Evolutionary conservation across 1,140 invertebrate species (phyloP), one percentile per base, ranked within the genome.

Genomic region (Sitodiplosis mosellana): DNA sequence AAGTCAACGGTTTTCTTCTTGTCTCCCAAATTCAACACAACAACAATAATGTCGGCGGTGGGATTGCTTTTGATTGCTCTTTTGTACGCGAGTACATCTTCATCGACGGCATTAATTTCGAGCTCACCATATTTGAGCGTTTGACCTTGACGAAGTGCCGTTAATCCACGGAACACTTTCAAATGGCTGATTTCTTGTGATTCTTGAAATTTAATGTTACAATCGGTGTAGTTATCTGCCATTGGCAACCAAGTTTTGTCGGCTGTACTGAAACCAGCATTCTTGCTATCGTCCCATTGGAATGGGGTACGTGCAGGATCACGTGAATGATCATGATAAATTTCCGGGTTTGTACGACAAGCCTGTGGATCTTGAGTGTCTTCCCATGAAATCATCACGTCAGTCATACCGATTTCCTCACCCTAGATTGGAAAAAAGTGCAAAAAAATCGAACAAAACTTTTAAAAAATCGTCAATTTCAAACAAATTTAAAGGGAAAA

Each of bases 321-420:
- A 37, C 76, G 55, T 0, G 68, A 72, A 15, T 57, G 61, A 2
- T 59, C 38, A 0, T 57, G 46, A 55, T 76, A 75, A 38, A 68
- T 64, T n/a, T 72, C 61, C 7, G 68, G 68, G 18, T 67, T 50
- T n/a, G n/a, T n/a, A n/a, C n/a, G n/a, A n/a, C n/a, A n/a, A n/a
- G n/a, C n/a, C n/a, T n/a, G n/a, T n/a, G n/a, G n/a, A 1, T 67
- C 64, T 8, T 62, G 41, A 0, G 64, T 70, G 40, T 71, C 63
- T 33, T 52, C 53, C 54, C 55, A 62, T 33, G 63, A 71, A 1
- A 80, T 65, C 40, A 56, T 72, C 14, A 68, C 71, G 60, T 87
- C 73, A 3, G 70, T 64, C 79, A 88, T 84, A 2, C 77, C 84
- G 48, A 86, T 74, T 62, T 87, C 83, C 61, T 86, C 81, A 36